These are phyloP conservation scores for Dromiciops gliroides DNA, from an alignment of 2,113 vertebrate species.

Conservation along the genomic window DNA sequence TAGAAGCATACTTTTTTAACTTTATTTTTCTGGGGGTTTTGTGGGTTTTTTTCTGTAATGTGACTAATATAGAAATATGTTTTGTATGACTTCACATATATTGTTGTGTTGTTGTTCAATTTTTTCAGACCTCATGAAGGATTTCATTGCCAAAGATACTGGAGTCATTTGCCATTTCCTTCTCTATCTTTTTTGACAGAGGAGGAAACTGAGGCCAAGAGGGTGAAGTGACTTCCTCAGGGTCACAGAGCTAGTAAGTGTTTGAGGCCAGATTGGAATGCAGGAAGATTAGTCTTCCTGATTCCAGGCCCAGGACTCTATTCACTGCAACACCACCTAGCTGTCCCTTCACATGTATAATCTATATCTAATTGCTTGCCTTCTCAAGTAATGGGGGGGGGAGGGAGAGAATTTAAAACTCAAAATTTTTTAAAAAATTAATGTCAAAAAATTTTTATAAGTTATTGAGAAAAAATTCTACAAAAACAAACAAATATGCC, in stretches of 20 bases:
- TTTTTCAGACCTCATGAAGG: too few relatives aligned
- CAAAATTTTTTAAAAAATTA: not conserved
- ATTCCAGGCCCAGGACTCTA: not conserved
- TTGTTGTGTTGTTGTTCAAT: too few relatives aligned
- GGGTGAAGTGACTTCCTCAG: not conserved
- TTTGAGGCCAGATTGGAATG: not conserved
- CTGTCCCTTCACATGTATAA: not conserved
- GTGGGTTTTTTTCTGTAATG: too few relatives aligned
- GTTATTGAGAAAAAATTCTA: not conserved
- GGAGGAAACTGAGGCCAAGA: too few relatives aligned
- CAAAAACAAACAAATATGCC: not conserved
- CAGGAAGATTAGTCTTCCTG: not conserved
- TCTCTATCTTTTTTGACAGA: too few relatives aligned
- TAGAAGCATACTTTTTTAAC: too few relatives aligned
- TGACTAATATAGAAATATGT: too few relatives aligned
- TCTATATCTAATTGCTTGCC: not conserved
- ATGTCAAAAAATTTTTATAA: not conserved
- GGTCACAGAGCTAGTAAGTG: not conserved
- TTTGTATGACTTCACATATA: too few relatives aligned
- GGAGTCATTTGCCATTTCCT: too few relatives aligned
- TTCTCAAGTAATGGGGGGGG: not conserved
- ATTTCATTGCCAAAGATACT: too few relatives aligned
- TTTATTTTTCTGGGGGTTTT: too few relatives aligned
- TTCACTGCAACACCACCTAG: not conserved
- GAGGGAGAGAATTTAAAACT: not conserved